Percentiles rank a stretch among this genome's conserved stretches.
phyloP scores from a whole-genome alignment of 2,888 invertebrate genomes.

The Orthosia gracilis region DNA sequence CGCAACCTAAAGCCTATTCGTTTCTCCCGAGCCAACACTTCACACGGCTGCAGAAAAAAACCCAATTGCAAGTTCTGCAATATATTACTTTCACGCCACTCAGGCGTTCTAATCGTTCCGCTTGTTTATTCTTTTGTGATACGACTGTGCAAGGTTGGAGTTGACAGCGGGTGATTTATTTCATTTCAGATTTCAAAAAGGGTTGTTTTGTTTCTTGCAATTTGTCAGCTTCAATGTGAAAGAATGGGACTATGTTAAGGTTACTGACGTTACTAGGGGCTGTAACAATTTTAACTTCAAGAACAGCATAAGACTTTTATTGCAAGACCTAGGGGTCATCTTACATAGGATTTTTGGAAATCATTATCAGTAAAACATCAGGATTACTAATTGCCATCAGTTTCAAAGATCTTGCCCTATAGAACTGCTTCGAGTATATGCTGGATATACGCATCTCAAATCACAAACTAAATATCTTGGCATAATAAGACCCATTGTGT shows the following conservation, averaged over 20 bases:
- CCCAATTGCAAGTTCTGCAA: constrained; percentile 73
- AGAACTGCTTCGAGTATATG: no score
- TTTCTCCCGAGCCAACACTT: constrained; percentile 27
- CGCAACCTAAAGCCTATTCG: neutral
- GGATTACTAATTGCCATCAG: no score
- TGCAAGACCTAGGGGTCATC: no score
- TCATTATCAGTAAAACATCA: no score
- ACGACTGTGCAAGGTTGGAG: constrained; percentile 56
- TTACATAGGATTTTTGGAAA: no score
- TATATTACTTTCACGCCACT: constrained; percentile 77
- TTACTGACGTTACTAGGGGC: neutral
- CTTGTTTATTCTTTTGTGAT: constrained; percentile 73
- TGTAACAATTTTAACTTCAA: neutral
- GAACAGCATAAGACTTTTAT: no score
- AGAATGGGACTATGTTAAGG: constrained; percentile 9
- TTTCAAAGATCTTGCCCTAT: no score
- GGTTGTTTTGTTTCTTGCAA: constrained; percentile 37
- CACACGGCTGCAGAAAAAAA: constrained; percentile 66
- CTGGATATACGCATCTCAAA: no score
- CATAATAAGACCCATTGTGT: no score
- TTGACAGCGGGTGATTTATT: constrained; percentile 54
- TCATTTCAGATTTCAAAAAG: constrained; percentile 27
- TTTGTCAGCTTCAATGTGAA: constrained; percentile 40
- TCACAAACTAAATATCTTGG: no score
- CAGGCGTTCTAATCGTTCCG: constrained; percentile 74